Percentiles rank a stretch among this genome's conserved stretches.
Conservation (phyloP, 2,888 invertebrate species). For the Eurois occulta region DNA sequence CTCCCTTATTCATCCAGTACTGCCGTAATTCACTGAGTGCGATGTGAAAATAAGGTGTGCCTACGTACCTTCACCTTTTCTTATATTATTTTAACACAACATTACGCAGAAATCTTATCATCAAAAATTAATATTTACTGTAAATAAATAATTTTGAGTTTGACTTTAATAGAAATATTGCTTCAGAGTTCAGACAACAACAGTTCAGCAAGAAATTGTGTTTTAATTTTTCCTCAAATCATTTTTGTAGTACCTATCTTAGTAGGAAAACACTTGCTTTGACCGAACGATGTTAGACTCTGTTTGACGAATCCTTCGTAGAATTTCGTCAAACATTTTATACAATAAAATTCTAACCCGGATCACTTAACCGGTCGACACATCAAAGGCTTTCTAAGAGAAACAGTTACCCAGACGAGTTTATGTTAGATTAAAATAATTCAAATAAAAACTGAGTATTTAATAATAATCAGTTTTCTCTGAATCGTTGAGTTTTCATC, state of each 20-base stretch:
- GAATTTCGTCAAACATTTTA: slow-evolving; percentile 11
- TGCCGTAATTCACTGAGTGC: background rate
- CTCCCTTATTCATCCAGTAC: background rate
- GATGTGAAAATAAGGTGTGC: background rate
- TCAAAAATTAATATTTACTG: too few species aligned
- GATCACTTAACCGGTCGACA: slow-evolving; percentile 2
- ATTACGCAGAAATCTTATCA: background rate
- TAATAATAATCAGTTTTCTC: slow-evolving; percentile 31
- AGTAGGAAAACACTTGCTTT: slow-evolving; percentile 16
- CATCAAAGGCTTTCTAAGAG: slow-evolving; percentile 32
- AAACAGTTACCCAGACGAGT: background rate
- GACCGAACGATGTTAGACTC: background rate
- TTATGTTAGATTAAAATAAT: slow-evolving; percentile 28
- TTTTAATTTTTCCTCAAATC: background rate
- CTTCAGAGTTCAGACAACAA: background rate
- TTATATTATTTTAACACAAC: background rate
- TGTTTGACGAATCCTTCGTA: slow-evolving; percentile 12
- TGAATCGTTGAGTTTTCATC: slow-evolving; percentile 36
- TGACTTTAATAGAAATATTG: too few species aligned
- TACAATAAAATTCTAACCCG: slow-evolving; percentile 8
- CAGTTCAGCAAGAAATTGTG: background rate
- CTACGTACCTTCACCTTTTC: background rate
- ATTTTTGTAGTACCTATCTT: background rate
- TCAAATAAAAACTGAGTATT: slow-evolving; percentile 20
- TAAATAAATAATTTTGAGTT: too few species aligned